Evolutionary conservation across 2,797 vertebrate species (phyloP), one percentile per base, ranked within the genome.

Genomic region (Sciaenops ocellatus): DNA sequence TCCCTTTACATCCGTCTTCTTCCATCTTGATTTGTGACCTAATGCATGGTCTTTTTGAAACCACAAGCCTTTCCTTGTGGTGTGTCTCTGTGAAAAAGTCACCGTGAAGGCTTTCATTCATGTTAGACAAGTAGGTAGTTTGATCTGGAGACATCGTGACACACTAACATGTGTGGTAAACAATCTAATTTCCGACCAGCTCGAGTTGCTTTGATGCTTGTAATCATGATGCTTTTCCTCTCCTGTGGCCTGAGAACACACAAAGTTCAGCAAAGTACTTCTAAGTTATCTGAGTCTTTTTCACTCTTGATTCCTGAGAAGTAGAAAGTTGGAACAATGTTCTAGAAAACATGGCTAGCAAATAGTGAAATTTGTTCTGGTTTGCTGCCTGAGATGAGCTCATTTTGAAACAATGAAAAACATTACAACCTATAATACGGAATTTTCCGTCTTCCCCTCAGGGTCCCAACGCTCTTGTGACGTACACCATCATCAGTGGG

Each of bases 381-480:
- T 38, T 9, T 17, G 7, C 44, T 6, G 26, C 48, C 48, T 26
- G 3, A 26, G 13, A 75, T 52, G 48, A 75, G 12, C 26, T 66
- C 30, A 64, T 41, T 57, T 18, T 51, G 47, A 76, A 78, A 81
- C 63, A 54, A 60, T 51, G 69, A 51, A 38, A 38, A 38, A 38
- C 34, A 15, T 20, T 11, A 2, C 56, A 66, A 44, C 44, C 22
- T 44, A 1, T 50, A 22, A 42, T 20, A 0, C 18, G 15, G 4
- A 0, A 9, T 60, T 6, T 41, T 16, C 12, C 57, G 1, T 71
- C 22, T 73, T 70, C 42, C 1, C 44, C 83, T 47, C 79, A 99
- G 98, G 98, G 98, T 84, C 96, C 97, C 12, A 99, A 99, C 24
- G 98, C 98, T 54, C 94, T 99, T 0, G 97, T 99, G 75, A 99